Conservation (phyloP, 2,888 invertebrate species). For the Latheticus oryzae region DNA sequence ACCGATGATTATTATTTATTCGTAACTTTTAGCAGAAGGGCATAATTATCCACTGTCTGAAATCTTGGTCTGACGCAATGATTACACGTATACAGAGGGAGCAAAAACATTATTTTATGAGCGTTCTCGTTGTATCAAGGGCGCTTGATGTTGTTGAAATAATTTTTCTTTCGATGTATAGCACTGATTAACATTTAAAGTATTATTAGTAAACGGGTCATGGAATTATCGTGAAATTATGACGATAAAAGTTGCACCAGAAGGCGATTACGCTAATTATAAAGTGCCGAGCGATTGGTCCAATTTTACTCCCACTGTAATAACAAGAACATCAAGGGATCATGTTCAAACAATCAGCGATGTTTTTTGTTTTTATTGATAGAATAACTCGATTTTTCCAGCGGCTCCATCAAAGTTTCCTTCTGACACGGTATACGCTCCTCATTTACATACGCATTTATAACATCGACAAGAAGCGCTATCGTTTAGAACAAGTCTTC, state of each 20-base stretch:
- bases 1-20: constrained; percentile 13
- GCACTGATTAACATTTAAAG: constrained; percentile 39
- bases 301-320: too few relatives aligned
- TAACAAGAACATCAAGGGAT: too few relatives aligned
- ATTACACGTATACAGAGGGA: constrained; percentile 2
- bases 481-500: constrained; percentile 38
- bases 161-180: constrained; percentile 26
- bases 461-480: constrained; percentile 37
- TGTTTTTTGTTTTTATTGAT: too few relatives aligned
- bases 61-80: constrained; percentile 5
- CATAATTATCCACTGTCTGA: too few relatives aligned
- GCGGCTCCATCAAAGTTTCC: constrained; percentile 20
- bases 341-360: too few relatives aligned
- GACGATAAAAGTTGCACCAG: constrained; percentile 37
- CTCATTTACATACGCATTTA: constrained; percentile 34
- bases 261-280: constrained; percentile 35
- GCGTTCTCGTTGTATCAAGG: constrained; percentile 34
- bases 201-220: constrained; percentile 42
- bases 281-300: constrained; percentile 13
- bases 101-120: constrained; percentile 28
- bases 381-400: too few relatives aligned
- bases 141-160: constrained; percentile 21
- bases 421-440: constrained; percentile 6
- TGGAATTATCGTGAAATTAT: constrained; percentile 40
- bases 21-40: constrained; percentile 12